A percentile compares a stretch with the other conserved stretches of the same genome.
Conservation (phyloP, 2,797 vertebrate genomes). For the Hydrolagus colliei region DNA sequence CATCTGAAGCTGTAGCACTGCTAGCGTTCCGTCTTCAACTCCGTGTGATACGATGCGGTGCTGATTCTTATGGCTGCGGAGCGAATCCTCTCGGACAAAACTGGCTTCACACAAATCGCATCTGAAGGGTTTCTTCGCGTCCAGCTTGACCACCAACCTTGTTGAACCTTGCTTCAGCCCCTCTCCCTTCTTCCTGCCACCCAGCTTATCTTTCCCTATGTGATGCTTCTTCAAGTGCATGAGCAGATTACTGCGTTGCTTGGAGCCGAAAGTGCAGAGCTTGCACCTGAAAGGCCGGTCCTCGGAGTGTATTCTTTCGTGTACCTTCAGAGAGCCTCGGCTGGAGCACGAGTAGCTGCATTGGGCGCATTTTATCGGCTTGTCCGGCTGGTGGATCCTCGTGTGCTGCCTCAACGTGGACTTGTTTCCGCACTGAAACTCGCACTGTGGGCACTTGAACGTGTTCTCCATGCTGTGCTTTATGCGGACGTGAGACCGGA, state of each 20-base stretch:
- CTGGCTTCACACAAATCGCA: slow-evolving; percentile 80
- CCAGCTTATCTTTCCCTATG: slow-evolving; percentile 59
- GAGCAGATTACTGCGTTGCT: slow-evolving; percentile 88
- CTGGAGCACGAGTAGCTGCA: slow-evolving; percentile 89
- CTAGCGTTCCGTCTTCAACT: slow-evolving; percentile 43
- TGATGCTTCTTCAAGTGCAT: slow-evolving; percentile 85
- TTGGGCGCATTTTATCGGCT: slow-evolving; percentile 75
- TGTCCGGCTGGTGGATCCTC: slow-evolving; percentile 76
- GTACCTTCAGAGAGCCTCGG: slow-evolving; percentile 81
- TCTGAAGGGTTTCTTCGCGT: slow-evolving; percentile 77
- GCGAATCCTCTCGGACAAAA: slow-evolving; percentile 88
- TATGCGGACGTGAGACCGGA: slow-evolving; percentile 88
- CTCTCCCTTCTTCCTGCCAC: slow-evolving; percentile 45
- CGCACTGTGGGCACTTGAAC: slow-evolving; percentile 74
- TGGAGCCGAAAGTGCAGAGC: slow-evolving; percentile 81
- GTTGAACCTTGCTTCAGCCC: slow-evolving; percentile 56
- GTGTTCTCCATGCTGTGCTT: slow-evolving; percentile 74
- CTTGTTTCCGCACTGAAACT: slow-evolving; percentile 84
- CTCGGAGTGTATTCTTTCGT: slow-evolving; percentile 82
- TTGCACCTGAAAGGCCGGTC: slow-evolving; percentile 85
- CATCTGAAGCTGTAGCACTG: slow-evolving; percentile 57
- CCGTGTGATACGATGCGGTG: slow-evolving; percentile 58
- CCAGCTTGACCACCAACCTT: slow-evolving; percentile 76
- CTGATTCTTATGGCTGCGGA: slow-evolving; percentile 88
- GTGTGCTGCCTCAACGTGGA: slow-evolving; percentile 77